Evolutionary conservation across 2,113 vertebrate genomes (phyloP), one percentile per base, ranked within the genome.

Genomic region (Platysternon megacephalum): DNA sequence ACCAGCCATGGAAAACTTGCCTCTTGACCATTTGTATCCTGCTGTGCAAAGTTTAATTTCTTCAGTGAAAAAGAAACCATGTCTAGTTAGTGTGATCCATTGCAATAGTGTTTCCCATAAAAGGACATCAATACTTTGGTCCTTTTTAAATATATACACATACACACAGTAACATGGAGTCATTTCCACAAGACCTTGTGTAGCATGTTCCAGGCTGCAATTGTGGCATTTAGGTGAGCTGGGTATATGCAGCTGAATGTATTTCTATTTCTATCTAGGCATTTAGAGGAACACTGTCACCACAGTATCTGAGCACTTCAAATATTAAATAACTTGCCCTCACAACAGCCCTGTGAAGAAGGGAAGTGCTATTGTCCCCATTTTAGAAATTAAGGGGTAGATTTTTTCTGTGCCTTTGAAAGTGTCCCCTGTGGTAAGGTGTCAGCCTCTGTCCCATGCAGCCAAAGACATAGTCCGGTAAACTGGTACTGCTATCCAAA

Each of bases 11-110:
- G 24, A 93, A 58, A 88, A 29, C 83, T 93, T 89, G n/a, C 28
- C 39, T 91, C 84, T 94, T 39, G 86, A 86, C 87, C 74, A 95
- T 80, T 21, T 79, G 28, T 79, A 58, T 58, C 22, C 84, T 61
- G 32, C 3, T 81, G 94, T 80, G 65, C 72, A 89, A 92, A 96
- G 86, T 96, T 93, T 86, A 95, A 96, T 94, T 86, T 85, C 61
- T 95, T 68, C 89, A 88, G 28, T 39, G 58, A 89, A 61, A 84
- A 81, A 89, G 87, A 49, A 61, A 90, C 84, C 55, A 3, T n/a
- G 78, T 53, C n/a, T 42, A 89, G 46, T 85, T 83, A 17, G 8
- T 42, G 26, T 65, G 53, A 90, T 51, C 61, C 61, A 52, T 5
- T 90, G 74, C 68, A 90, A 49, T 85, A 79, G 42, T 26, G 65